Evolutionary conservation across 2,113 vertebrate genomes (phyloP), one percentile per base, ranked within the genome.

Genomic region (Lepisosteus osseus): DNA sequence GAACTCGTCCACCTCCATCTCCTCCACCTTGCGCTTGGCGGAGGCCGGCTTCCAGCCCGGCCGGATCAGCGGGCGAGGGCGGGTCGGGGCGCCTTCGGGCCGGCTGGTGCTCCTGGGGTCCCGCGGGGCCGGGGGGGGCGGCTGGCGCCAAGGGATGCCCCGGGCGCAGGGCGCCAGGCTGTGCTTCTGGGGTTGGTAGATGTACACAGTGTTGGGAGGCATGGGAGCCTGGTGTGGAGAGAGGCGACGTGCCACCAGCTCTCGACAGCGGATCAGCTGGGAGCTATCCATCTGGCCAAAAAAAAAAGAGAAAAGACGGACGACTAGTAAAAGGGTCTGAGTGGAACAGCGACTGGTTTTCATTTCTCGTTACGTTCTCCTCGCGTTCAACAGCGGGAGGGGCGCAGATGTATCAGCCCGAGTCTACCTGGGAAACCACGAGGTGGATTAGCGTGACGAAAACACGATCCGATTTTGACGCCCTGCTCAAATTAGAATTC

Each of bases 1-100:
- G 93, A 98, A 97, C 80, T 98, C 96, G 0, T 99, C 96, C 82
- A 98, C 94, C 83, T 98, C 96, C 96, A 98, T 98, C 88, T 95
- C 93, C 78, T 98, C 96, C 86, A 99, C 96, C 85, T 99, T 99
- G 72, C 97, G 94, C 84, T 99, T 99, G 86, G 95, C 78, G 0
- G 95, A 96, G 78, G 90, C 76, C 15, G 87, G 87, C 77, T 97
- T 97, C 89, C 85, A 90, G 68, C 86, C 83, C 63, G 84, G 47
- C 3, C 85, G 86, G 80, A 90, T 83, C 44, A 85, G 86, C 73
- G 85, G 88, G 72, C 83, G 85, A 83, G 69, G 68, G 87, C 87
- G 84, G 77, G 88, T 89, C 89, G 84, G 90, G 89, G 77, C 76
- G 57, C 41, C 54, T 61, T 70, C 13, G 69, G 44, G 80, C 87